Conservation (phyloP, 2,888 invertebrate genomes). For the Pogonocherus hispidulus region DNA sequence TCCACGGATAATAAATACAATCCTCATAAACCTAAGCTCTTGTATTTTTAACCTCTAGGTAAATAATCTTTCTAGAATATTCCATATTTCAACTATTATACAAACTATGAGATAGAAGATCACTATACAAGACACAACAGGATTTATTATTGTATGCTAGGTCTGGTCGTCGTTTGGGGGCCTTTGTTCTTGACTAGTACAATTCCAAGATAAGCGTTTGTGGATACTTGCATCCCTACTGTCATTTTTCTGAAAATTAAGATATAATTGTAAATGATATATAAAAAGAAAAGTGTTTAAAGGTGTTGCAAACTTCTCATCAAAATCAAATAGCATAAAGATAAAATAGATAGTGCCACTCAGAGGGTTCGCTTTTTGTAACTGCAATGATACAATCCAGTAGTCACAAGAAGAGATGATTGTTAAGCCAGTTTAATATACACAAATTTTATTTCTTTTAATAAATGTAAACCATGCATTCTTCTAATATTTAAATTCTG, state of each 20-base stretch:
- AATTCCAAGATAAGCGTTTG: constrained; percentile 76
- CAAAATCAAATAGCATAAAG: too few species aligned
- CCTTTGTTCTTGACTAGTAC: constrained; percentile 62
- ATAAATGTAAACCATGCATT: too few species aligned
- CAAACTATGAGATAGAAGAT: constrained; percentile 63
- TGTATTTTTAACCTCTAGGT: constrained; percentile 39
- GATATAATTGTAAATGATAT: not conserved
- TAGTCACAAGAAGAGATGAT: too few species aligned
- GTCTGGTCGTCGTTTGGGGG: constrained; percentile 65
- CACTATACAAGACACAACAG: constrained; percentile 63
- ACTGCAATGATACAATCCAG: too few species aligned
- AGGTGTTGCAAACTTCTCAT: too few species aligned
- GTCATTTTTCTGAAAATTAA: constrained; percentile 68
- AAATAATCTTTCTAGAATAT: constrained; percentile 52
- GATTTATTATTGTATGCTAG: constrained; percentile 64
- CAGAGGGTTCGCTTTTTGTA: too few species aligned
- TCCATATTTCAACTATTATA: constrained; percentile 61
- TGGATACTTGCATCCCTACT: constrained; percentile 71
- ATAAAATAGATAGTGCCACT: too few species aligned
- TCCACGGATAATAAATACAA: constrained; percentile 56
- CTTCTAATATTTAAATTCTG: too few species aligned
- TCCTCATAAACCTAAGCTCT: constrained; percentile 59
- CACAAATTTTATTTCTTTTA: too few species aligned
- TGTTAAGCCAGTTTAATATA: too few species aligned
- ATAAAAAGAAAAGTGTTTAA: too few species aligned